phyloP scores from a whole-genome alignment of 1,140 invertebrate species.

The Drosophila oshimai region DNA sequence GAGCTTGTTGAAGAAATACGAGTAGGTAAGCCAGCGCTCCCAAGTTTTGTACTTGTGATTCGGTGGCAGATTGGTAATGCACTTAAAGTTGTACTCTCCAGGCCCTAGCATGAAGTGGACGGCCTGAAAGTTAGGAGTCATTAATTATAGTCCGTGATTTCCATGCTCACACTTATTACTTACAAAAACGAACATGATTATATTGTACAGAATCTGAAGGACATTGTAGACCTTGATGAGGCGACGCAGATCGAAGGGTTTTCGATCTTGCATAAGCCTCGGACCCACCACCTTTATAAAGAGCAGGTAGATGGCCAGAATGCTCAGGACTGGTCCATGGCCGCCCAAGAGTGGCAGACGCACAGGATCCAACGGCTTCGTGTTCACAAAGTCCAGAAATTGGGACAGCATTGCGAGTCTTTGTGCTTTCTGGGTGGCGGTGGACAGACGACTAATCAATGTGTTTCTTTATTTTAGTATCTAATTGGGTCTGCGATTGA shows the following conservation, averaged over 20 bases:
- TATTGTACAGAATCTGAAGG: conserved; percentile 84
- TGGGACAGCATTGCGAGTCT: conserved; percentile 17
- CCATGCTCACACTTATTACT: not conserved
- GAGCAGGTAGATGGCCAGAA: conserved; percentile 88
- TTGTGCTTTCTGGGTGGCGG: not conserved
- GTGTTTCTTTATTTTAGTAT: not conserved
- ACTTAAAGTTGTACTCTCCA: conserved; percentile 21
- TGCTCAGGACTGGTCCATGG: conserved; percentile 87
- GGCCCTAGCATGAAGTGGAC: conserved; percentile 14
- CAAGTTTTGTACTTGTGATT: conserved; percentile 29
- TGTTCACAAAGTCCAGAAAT: conserved; percentile 18
- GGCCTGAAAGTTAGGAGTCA: not conserved
- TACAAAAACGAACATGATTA: conserved; percentile 11
- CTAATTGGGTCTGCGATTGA: not conserved
- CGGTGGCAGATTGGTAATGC: conserved; percentile 20
- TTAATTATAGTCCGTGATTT: not conserved
- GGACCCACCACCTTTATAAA: conserved; percentile 87
- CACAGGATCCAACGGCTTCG: conserved; percentile 22
- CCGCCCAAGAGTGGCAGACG: conserved; percentile 86
- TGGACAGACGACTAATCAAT: not conserved
- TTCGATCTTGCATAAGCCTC: conserved; percentile 90
- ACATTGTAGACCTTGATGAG: conserved; percentile 91
- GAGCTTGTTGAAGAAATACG: conserved; percentile 52
- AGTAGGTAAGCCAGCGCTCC: conserved; percentile 32
- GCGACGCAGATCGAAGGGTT: conserved; percentile 89